Evolutionary conservation across 2,888 invertebrate genomes (phyloP).

Genomic region (Dynastes tityus): DNA sequence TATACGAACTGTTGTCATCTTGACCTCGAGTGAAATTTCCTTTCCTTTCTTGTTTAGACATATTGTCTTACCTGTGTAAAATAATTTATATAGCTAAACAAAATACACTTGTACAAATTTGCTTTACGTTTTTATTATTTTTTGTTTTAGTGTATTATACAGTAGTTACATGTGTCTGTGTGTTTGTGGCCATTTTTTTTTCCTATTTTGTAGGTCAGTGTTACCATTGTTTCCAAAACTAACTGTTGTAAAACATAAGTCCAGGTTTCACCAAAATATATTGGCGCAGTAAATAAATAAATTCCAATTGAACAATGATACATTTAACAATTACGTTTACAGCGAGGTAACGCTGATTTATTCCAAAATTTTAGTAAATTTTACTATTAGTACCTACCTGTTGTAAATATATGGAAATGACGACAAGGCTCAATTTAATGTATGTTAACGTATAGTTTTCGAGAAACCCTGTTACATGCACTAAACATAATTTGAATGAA

Average conservation of each 20-base stretch:
- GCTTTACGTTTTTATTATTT: slow-evolving; percentile 45
- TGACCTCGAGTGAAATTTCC: slow-evolving; percentile 32
- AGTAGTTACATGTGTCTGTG: slow-evolving; percentile 41
- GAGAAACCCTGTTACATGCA: slow-evolving; percentile 31
- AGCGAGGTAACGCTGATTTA: slow-evolving; percentile 27
- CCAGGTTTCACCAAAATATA: too few species aligned
- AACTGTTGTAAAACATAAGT: background rate
- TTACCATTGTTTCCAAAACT: slow-evolving; percentile 1
- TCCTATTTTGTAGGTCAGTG: slow-evolving; percentile 17
- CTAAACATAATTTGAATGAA: slow-evolving; percentile 37
- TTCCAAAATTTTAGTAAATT: slow-evolving; percentile 32
- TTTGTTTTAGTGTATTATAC: slow-evolving; percentile 43
- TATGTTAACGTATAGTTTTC: slow-evolving; percentile 38
- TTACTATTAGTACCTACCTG: slow-evolving; percentile 33
- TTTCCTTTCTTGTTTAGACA: slow-evolving; percentile 49
- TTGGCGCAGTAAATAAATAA: background rate
- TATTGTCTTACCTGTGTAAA: slow-evolving; percentile 49
- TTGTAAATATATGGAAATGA: slow-evolving; percentile 38
- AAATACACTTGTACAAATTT: slow-evolving; percentile 50
- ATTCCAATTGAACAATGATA: too few species aligned
- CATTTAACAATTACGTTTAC: background rate
- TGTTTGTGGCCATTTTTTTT: slow-evolving; percentile 35
- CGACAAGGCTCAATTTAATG: slow-evolving; percentile 45
- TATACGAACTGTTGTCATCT: slow-evolving; percentile 4
- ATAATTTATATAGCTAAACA: slow-evolving; percentile 43